Evolutionary conservation across 2,888 invertebrate species (phyloP), one percentile per base, ranked within the genome.

Genomic region (Lochmaea capreae): DNA sequence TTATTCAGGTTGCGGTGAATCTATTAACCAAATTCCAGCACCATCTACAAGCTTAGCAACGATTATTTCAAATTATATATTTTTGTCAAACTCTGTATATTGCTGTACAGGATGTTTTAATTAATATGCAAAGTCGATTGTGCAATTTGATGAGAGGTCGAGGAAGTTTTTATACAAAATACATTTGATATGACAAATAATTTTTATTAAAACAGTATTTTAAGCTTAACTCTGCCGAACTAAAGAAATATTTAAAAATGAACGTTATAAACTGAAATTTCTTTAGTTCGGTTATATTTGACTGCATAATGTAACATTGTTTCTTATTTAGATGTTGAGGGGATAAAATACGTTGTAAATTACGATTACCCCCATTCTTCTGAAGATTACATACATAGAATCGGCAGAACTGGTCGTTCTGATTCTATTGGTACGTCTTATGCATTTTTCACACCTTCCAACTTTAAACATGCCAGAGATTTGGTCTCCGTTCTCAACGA

Each of bases 351-450:
- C 89, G 97, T 98, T 80, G 95, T 97, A 87, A 98, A 97, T 90
- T 97, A 94, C 90, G 97, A 97, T 89, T 98, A 97, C 88, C 97
- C 97, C 72, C 95, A 95, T 87, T 96, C 95, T 75, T 96, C 96
- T 71, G 97, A 98, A 87, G 97, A 97, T 88, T 97, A 97, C 87
- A 96, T 97, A 84, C 97, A 97, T 88, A 93, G 97, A 78, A 98
- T 97, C 87, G 97, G 97, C 73, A 93, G 97, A 83, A 97, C 97
- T 58, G 97, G 96, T 68, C 92, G 97, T 68, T 94, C 94, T 59
- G 92, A 94, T 86, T 91, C 93, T 81, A 95, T 94, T 81, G 97
- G 96, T 80, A 97, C 97, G 76, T 97, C 97, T 59, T 97, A 97
- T 87, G 97, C 97, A 73, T 97, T 98, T 90, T 97, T 97, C 89